These are phyloP conservation scores for Nyctalus aviator DNA, from an alignment of 2,797 vertebrate genomes.

Conservation along the genomic window DNA sequence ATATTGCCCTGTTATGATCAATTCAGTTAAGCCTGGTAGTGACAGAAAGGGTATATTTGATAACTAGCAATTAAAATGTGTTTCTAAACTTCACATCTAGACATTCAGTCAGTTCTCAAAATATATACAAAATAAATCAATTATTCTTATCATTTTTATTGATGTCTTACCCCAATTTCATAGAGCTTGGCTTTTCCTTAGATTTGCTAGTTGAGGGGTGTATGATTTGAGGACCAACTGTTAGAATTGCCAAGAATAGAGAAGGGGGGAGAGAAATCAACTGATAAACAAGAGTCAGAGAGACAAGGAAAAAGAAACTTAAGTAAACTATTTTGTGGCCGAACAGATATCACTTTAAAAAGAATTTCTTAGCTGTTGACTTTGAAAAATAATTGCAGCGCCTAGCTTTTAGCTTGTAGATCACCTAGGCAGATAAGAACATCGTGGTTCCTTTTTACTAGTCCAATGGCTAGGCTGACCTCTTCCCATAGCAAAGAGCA, in stretches of 20 bases:
- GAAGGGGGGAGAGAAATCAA: slow-evolving; percentile 4
- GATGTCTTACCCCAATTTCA: slow-evolving; percentile 28
- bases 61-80: slow-evolving; percentile 16
- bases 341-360: slow-evolving; percentile 44
- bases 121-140: slow-evolving; percentile 1
- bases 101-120: slow-evolving; percentile 1
- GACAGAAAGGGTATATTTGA: neutral
- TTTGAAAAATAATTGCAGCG: slow-evolving; percentile 47
- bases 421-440: slow-evolving; percentile 43
- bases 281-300: slow-evolving; percentile 63
- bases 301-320: slow-evolving; percentile 69
- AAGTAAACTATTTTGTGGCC: slow-evolving; percentile 65
- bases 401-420: slow-evolving; percentile 45
- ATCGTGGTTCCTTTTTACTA: slow-evolving; percentile 53
- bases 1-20: neutral
- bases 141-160: neutral
- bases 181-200: slow-evolving; percentile 12
- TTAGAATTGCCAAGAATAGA: slow-evolving; percentile 29
- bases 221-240: neutral
- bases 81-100: slow-evolving; percentile 3
- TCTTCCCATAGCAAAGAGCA: neutral
- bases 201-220: neutral
- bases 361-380: slow-evolving; percentile 58
- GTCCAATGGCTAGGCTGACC: neutral
- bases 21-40: neutral